Percentiles rank a stretch among this genome's conserved stretches.
Evolutionary conservation across 2,113 vertebrate species (phyloP).

Genomic region (Archocentrus centrarchus): DNA sequence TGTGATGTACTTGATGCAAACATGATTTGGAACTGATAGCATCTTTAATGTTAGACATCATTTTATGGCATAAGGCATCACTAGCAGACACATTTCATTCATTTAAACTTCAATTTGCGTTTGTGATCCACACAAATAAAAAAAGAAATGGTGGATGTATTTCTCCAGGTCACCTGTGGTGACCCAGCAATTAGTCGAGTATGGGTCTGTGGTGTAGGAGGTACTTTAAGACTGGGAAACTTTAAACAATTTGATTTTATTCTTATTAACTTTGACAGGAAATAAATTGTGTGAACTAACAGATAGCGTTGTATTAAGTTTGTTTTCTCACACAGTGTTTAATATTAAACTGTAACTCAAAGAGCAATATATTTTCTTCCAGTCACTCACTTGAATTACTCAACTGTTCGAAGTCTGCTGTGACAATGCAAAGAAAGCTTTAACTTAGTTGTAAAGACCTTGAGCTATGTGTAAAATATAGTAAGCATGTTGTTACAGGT

Average conservation of each 20-base stretch:
- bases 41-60: neutral
- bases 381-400: neutral
- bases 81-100: neutral
- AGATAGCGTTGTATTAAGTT: neutral
- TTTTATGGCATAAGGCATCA: neutral
- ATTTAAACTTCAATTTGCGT: neutral
- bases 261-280: neutral
- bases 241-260: neutral
- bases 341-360: neutral
- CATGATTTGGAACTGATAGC: neutral
- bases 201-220: neutral
- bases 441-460: conserved; percentile 36
- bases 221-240: neutral
- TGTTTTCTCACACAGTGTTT: neutral
- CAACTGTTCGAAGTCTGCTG: conserved; percentile 12
- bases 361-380: neutral
- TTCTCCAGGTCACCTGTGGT: neutral
- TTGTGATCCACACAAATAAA: neutral
- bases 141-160: neutral
- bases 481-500: conserved; percentile 48
- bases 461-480: conserved; percentile 32
- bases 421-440: conserved; percentile 18
- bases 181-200: neutral
- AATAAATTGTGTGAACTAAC: neutral
- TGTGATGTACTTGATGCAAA: neutral